phyloP scores from a whole-genome alignment of 2,888 invertebrate species.

The Hydrotaea cyrtoneurina region DNA sequence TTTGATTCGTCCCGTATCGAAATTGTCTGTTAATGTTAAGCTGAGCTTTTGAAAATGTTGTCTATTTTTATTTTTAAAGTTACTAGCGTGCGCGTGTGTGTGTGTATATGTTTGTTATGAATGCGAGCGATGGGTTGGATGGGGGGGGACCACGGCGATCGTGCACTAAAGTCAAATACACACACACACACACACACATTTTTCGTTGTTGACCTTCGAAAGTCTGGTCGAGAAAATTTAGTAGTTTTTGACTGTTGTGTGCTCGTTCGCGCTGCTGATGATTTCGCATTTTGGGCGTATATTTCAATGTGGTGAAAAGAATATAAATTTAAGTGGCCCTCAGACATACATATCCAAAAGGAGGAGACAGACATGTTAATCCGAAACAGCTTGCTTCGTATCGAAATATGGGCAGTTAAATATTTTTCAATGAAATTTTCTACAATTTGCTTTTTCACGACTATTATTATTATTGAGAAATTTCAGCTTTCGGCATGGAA shows the following conservation, averaged over 20 bases:
- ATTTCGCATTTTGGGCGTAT: conserved; percentile 7
- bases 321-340: too few relatives aligned
- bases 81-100: not conserved
- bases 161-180: conserved; percentile 21
- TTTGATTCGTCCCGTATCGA: not conserved
- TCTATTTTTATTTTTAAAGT: not conserved
- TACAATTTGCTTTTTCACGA: too few relatives aligned
- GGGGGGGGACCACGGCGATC: conserved; percentile 1
- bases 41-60: conserved; percentile 25
- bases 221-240: conserved; percentile 46
- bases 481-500: too few relatives aligned
- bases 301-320: not conserved
- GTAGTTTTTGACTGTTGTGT: not conserved
- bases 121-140: not conserved
- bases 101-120: not conserved
- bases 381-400: not conserved
- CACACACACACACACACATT: too few relatives aligned
- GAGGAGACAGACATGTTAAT: too few relatives aligned
- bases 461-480: too few relatives aligned
- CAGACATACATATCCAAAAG: too few relatives aligned
- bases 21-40: conserved; percentile 25
- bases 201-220: conserved; percentile 60
- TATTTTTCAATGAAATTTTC: too few relatives aligned
- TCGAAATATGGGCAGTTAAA: not conserved
- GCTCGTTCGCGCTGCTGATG: too few relatives aligned